These are phyloP conservation scores for Pteropus rufus DNA, from an alignment of 2,797 vertebrate species.

Conservation along the genomic window DNA sequence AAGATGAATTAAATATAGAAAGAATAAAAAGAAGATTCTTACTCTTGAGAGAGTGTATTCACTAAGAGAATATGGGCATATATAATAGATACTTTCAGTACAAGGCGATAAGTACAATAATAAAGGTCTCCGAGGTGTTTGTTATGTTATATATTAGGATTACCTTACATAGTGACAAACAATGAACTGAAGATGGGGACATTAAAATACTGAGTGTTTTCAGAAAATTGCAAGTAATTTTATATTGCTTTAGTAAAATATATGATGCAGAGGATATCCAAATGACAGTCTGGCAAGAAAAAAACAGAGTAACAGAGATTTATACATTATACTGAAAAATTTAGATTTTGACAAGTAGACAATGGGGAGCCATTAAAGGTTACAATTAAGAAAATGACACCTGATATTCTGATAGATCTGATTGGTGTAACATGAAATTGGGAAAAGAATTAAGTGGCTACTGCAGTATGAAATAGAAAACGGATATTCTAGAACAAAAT, in stretches of 20 bases:
- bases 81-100: neutral
- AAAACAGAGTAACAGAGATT: neutral
- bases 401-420: neutral
- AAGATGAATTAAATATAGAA: neutral
- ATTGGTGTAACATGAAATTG: neutral
- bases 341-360: neutral
- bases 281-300: neutral
- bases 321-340: neutral
- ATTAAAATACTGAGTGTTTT: neutral
- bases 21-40: neutral
- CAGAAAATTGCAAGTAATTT: constrained; percentile 1
- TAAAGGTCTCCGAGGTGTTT: neutral
- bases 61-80: neutral
- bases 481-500: neutral
- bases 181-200: neutral
- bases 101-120: neutral
- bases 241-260: neutral
- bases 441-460: neutral
- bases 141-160: neutral
- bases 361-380: neutral
- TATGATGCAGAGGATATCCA: neutral
- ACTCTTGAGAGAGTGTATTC: neutral
- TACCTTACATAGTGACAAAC: neutral
- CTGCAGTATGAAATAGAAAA: neutral
- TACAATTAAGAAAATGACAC: neutral